Evolutionary conservation across 2,113 vertebrate species (phyloP).

Genomic region (Choloepus hoffmanni): DNA sequence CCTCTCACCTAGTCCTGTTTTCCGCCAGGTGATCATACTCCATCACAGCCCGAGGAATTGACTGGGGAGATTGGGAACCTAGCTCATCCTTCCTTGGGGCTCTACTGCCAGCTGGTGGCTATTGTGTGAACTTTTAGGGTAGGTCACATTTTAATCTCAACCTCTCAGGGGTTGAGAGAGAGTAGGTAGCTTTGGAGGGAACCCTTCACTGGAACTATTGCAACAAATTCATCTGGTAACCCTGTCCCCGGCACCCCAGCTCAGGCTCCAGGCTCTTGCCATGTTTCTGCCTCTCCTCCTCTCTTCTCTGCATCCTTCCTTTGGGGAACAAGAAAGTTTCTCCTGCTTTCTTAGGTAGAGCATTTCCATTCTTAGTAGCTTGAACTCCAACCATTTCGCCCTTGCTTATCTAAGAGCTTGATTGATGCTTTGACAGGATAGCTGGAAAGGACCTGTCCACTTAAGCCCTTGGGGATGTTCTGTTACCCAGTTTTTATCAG

Average conservation of each 20-base stretch:
- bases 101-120: slow-evolving; percentile 72
- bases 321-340: background rate
- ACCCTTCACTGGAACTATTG: background rate
- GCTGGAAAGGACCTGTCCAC: background rate
- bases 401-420: background rate
- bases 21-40: background rate
- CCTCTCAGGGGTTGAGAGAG: background rate
- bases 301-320: background rate
- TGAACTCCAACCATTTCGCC: background rate
- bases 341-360: background rate
- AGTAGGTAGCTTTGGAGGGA: background rate
- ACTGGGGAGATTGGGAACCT: background rate
- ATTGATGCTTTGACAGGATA: background rate
- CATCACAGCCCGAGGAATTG: background rate
- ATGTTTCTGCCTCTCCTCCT: background rate
- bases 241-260: background rate
- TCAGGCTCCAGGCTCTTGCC: background rate
- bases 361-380: background rate
- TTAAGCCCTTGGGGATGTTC: background rate
- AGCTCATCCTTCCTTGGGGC: background rate
- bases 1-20: background rate
- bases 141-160: background rate
- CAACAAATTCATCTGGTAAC: slow-evolving; percentile 8
- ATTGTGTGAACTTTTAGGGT: background rate
- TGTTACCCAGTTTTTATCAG: background rate